These are phyloP conservation scores for Corythornis vintsioides DNA, from an alignment of 2,113 vertebrate genomes.

Conservation along the genomic window DNA sequence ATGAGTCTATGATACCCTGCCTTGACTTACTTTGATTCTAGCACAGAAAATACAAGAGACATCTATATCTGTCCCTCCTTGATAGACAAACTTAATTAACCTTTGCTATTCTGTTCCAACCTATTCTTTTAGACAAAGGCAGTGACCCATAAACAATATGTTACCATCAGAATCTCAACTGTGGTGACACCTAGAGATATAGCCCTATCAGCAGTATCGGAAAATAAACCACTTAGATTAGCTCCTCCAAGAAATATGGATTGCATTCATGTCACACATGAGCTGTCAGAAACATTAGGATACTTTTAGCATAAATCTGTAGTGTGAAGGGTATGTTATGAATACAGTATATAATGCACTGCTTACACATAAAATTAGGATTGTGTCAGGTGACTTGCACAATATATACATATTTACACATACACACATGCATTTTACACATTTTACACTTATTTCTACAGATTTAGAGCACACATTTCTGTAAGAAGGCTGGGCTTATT, in stretches of 20 bases:
- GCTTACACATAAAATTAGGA: constrained; percentile 48
- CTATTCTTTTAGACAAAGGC: constrained; percentile 85
- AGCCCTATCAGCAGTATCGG: constrained; percentile 78
- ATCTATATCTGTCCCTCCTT: constrained; percentile 79
- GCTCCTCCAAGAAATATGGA: constrained; percentile 88
- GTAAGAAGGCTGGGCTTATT: not conserved
- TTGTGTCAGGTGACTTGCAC: not conserved
- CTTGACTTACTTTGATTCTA: constrained; percentile 76
- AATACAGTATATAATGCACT: constrained; percentile 68
- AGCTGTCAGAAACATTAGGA: constrained; percentile 89
- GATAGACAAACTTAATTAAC: constrained; percentile 99
- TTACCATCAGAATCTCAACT: constrained; percentile 85
- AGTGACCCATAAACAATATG: constrained; percentile 93
- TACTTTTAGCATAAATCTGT: constrained; percentile 92
- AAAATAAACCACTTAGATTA: constrained; percentile 82
- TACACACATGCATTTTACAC: not conserved
- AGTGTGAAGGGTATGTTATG: constrained; percentile 76
- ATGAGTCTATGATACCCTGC: constrained; percentile 23
- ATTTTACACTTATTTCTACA: not conserved
- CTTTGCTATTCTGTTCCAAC: constrained; percentile 94
- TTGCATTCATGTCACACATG: constrained; percentile 88
- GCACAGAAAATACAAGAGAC: constrained; percentile 68
- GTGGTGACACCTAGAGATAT: constrained; percentile 81
- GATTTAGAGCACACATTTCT: not conserved
- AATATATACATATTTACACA: not conserved